Evolutionary conservation across 1,140 invertebrate species (phyloP).

Genomic region (Macrobrachium rosenbergii): DNA sequence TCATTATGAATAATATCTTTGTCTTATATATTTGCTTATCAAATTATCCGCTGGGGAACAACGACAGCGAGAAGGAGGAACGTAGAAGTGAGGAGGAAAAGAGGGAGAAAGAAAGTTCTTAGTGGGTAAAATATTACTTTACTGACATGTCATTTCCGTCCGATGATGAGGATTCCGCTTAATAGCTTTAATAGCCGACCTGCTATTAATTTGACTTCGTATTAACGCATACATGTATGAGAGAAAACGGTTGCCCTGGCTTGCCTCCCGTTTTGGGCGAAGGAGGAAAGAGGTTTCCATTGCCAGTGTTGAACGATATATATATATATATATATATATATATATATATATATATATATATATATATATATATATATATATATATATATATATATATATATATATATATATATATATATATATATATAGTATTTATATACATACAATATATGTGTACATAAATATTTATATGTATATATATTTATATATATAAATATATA

Average conservation of each 20-base stretch:
- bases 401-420: too few species aligned
- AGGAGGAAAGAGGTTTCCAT: too few species aligned
- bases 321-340: too few species aligned
- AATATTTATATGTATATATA: too few species aligned
- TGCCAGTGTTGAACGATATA: too few species aligned
- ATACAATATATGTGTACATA: too few species aligned
- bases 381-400: too few species aligned
- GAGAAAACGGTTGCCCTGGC: neutral
- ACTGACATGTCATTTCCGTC: slow-evolving; percentile 43
- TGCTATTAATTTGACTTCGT: slow-evolving; percentile 46
- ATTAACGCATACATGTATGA: slow-evolving; percentile 39
- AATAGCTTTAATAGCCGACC: slow-evolving; percentile 16
- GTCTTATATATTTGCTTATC: slow-evolving; percentile 35
- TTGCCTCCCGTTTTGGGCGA: too few species aligned
- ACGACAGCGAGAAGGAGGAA: neutral
- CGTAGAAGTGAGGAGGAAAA: neutral
- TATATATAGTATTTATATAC: too few species aligned
- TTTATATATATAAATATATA: too few species aligned
- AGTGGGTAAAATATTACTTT: slow-evolving; percentile 33
- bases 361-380: too few species aligned
- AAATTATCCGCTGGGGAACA: slow-evolving; percentile 1
- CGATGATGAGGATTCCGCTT: slow-evolving; percentile 9
- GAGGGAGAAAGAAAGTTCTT: neutral
- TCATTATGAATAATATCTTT: neutral
- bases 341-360: too few species aligned